A percentile compares a stretch with the other conserved stretches of the same genome.
Conservation (phyloP, 1,140 invertebrate species). For the Lanistes nyassanus region DNA sequence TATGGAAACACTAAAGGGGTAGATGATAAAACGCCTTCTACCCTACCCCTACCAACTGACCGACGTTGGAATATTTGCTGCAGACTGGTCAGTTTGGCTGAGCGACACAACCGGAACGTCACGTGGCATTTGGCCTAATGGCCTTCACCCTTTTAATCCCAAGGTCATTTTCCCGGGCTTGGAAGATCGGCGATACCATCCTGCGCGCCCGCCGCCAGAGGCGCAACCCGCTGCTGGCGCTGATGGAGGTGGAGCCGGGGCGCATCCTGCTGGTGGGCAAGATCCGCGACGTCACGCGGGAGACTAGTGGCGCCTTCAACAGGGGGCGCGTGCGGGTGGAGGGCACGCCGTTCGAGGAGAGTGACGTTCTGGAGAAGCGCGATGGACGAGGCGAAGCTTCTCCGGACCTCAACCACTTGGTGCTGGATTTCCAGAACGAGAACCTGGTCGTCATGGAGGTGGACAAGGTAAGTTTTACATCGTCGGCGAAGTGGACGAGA, state of each 20-base stretch:
- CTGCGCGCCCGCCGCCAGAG: too few relatives aligned
- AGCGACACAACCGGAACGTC: too few relatives aligned
- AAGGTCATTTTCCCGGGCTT: slow-evolving; percentile 36
- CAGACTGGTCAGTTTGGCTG: too few relatives aligned
- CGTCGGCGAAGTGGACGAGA: too few relatives aligned
- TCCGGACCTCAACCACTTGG: background rate
- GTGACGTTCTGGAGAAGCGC: too few relatives aligned
- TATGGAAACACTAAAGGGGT: too few relatives aligned
- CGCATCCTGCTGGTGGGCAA: slow-evolving; percentile 47
- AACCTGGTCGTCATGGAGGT: slow-evolving; percentile 45
- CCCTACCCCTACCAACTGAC: too few relatives aligned
- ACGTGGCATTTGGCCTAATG: too few relatives aligned
- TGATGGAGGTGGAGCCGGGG: slow-evolving; percentile 37
- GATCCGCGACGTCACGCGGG: slow-evolving; percentile 49
- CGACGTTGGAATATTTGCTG: too few relatives aligned
- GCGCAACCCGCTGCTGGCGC: slow-evolving; percentile 47
- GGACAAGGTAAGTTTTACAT: slow-evolving; percentile 24
- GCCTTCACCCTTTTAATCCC: background rate
- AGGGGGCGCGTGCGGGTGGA: slow-evolving; percentile 45
- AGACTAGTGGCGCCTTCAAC: slow-evolving; percentile 58
- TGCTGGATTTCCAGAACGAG: slow-evolving; percentile 62
- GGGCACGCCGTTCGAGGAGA: slow-evolving; percentile 34
- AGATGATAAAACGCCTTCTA: too few relatives aligned
- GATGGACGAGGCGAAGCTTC: background rate
- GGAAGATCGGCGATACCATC: slow-evolving; percentile 54